Evolutionary conservation across 2,888 invertebrate species (phyloP), one percentile per base, ranked within the genome.

Genomic region (Norana najaformis): DNA sequence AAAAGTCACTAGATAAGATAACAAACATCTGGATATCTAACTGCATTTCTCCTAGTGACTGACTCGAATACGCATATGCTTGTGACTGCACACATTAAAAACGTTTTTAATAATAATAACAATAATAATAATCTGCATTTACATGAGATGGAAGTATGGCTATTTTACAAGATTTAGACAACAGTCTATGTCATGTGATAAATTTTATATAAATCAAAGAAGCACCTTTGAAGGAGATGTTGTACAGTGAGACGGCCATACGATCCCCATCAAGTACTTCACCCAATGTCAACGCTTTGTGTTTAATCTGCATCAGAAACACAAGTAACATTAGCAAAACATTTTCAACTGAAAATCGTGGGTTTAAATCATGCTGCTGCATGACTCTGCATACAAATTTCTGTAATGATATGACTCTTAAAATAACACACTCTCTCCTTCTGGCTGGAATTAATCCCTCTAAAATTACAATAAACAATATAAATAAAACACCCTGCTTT

Each of bases 181-280:
- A 85, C 8, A 69, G 69, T 69, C 85, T 35, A 85, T 85, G 85
- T 35, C 35, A 85, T 35, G 37, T 85, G 36, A 85, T 3, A 85
- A 6, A 36, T 85, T 14, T 37, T 20, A 36, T 36, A 4, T 36
- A 0, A 85, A 85, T 36, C 13, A 85, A 18, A 35, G 85, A 85
- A 30, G 85, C 36, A 95, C 95, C 93, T 94, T 94, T 94, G 92
- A 95, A 96, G 69, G 93, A 93, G 90, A 96, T 94, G 53, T 95
- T 93, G 92, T 95, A 96, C 90, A 95, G 91, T 1, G 95, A 95
- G 88, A 94, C 92, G 18, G 96, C 96, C 95, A 96, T 95, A 38
- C 95, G 93, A 92, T 96, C 96, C n/a, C 96, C 96, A 93, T 95
- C 95, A 85, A 96, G 92, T 5, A 96, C 95, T 92, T 96, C 95